Evolutionary conservation across 2,113 vertebrate genomes (phyloP).

Genomic region (Seriola quinqueradiata): DNA sequence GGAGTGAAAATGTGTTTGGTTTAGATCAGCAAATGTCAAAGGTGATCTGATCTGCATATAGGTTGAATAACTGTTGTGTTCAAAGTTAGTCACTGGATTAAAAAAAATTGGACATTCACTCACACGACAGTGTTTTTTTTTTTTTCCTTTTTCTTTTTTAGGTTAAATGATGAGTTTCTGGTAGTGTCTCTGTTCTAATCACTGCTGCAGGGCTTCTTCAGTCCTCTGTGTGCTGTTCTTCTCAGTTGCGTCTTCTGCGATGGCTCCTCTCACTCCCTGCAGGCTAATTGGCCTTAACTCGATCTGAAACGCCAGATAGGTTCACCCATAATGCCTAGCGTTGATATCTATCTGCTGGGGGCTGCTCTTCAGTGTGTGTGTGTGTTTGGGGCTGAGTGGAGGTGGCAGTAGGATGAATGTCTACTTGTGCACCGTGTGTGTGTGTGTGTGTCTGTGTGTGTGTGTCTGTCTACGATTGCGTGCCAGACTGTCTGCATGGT

Average conservation of each 20-base stretch:
- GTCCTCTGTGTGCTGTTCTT: conserved; percentile 16
- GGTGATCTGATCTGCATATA: no score
- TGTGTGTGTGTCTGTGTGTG: conserved; percentile 4
- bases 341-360: conserved; percentile 55
- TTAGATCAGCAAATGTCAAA: no score
- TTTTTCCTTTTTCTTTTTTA: not conserved
- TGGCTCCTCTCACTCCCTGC: conserved; percentile 42
- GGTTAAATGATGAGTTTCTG: not conserved
- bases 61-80: no score
- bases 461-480: conserved; percentile 44
- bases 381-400: conserved; percentile 24
- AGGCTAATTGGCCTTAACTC: conserved; percentile 61
- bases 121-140: not conserved
- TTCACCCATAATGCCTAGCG: conserved; percentile 58
- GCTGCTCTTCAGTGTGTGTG: conserved; percentile 42
- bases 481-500: conserved; percentile 58
- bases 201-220: conserved; percentile 1
- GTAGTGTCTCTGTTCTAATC: conserved; percentile 28
- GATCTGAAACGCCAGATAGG: conserved; percentile 52
- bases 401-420: conserved; percentile 11
- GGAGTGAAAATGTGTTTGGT: no score
- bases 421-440: conserved; percentile 18
- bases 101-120: no score
- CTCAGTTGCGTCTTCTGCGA: conserved; percentile 21
- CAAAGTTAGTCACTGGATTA: no score